Evolutionary conservation across 1,140 invertebrate species (phyloP).

Genomic region (Samia ricini): DNA sequence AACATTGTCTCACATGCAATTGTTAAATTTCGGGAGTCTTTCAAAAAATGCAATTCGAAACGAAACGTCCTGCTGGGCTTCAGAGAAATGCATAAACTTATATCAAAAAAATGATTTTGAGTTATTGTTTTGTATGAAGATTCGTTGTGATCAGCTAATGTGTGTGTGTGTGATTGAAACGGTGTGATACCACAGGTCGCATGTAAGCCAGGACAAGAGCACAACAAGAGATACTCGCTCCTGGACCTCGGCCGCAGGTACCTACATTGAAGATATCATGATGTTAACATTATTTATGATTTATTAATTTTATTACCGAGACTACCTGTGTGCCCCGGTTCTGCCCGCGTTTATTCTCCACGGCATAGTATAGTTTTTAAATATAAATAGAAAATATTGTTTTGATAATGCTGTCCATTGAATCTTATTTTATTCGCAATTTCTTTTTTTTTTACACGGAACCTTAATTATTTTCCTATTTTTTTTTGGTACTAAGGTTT

Average conservation of each 20-base stretch:
- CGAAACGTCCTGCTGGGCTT: neutral
- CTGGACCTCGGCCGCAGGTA: slow-evolving; percentile 64
- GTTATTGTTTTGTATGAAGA: neutral
- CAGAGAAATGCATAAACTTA: neutral
- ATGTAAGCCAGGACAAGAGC: slow-evolving; percentile 67
- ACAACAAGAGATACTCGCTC: slow-evolving; percentile 55
- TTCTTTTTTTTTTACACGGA: too few relatives aligned
- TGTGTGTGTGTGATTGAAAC: slow-evolving; percentile 48
- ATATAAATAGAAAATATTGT: too few relatives aligned
- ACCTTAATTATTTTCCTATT: too few relatives aligned
- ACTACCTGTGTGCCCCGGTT: too few relatives aligned
- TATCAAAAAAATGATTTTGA: too few relatives aligned
- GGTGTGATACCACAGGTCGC: slow-evolving; percentile 62
- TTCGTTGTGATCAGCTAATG: neutral
- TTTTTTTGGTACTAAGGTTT: too few relatives aligned
- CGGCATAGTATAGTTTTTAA: too few relatives aligned
- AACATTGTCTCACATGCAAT: neutral
- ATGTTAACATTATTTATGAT: neutral
- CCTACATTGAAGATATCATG: slow-evolving; percentile 35
- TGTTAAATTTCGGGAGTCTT: too few relatives aligned
- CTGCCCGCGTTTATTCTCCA: too few relatives aligned
- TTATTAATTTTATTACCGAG: neutral
- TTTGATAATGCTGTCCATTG: too few relatives aligned
- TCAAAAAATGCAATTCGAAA: neutral
- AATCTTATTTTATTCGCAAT: too few relatives aligned